Evolutionary conservation across 2,888 invertebrate species (phyloP).

Genomic region (Tenthredo mesomela): DNA sequence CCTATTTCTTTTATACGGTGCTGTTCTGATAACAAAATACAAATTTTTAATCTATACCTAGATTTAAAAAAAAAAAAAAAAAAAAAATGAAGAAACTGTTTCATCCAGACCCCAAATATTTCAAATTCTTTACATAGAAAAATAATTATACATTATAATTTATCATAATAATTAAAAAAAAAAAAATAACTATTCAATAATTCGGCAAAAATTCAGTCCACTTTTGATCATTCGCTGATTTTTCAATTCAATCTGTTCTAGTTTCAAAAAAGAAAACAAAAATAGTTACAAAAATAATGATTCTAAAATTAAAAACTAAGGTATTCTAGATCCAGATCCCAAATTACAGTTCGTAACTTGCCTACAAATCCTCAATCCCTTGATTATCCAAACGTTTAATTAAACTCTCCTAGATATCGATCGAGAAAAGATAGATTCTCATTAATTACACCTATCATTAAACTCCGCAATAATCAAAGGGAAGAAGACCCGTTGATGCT

Average conservation of each 20-base stretch:
- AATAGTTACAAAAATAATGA: not conserved
- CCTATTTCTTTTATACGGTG: slow-evolving; percentile 33
- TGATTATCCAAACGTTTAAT: not conserved
- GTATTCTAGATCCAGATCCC: not conserved
- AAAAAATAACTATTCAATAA: not conserved
- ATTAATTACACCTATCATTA: slow-evolving; percentile 45
- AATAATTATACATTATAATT: not conserved
- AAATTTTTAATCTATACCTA: slow-evolving; percentile 37
- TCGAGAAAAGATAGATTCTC: not conserved
- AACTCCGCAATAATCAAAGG: slow-evolving; percentile 54
- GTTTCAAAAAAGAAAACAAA: not conserved
- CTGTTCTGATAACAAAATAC: slow-evolving; percentile 42
- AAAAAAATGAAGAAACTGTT: not conserved
- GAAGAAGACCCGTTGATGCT: slow-evolving; percentile 74
- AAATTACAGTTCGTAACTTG: not conserved
- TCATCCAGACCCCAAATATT: not conserved
- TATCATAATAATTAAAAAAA: not conserved
- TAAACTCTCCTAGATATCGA: not conserved
- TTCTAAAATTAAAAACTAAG: not conserved
- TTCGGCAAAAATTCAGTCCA: slow-evolving; percentile 8
- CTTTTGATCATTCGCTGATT: not conserved
- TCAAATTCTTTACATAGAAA: not conserved
- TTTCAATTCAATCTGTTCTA: not conserved
- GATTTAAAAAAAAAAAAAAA: not conserved
- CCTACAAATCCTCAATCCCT: not conserved